Percentiles rank a stretch among this genome's conserved stretches.
Conservation (phyloP, 2,888 invertebrate species). For the Volucella bombylans region DNA sequence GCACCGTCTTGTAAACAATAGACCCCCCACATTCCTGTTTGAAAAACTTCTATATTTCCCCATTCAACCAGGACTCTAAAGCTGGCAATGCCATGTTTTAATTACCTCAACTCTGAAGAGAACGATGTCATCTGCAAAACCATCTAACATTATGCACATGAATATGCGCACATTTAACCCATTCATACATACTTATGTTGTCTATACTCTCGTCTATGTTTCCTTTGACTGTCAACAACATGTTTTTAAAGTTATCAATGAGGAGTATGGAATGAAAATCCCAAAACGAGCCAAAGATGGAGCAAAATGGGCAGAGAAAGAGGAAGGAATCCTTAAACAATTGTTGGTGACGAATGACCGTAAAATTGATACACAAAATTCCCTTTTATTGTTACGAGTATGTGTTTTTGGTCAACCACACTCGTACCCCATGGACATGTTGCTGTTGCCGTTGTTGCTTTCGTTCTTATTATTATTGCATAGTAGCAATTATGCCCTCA, state of each 20-base stretch:
- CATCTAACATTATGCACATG: constrained; percentile 51
- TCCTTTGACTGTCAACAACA: constrained; percentile 65
- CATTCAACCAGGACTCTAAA: too few relatives aligned
- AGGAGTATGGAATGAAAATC: not conserved
- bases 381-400: constrained; percentile 70
- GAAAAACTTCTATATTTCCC: too few relatives aligned
- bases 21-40: too few relatives aligned
- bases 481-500: constrained; percentile 75
- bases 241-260: constrained; percentile 2
- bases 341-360: constrained; percentile 70
- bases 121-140: constrained; percentile 40
- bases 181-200: constrained; percentile 27
- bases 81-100: too few relatives aligned
- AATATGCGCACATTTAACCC: not conserved
- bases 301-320: constrained; percentile 34
- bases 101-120: too few relatives aligned
- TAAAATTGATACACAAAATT: constrained; percentile 73
- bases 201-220: too few relatives aligned
- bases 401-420: constrained; percentile 26
- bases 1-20: too few relatives aligned
- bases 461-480: constrained; percentile 34
- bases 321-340: constrained; percentile 49
- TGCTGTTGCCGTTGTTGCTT: constrained; percentile 1
- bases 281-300: constrained; percentile 20
- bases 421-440: not conserved